Base-by-base conservation (phyloP, 2,113 vertebrate species). In the Ia io region DNA sequence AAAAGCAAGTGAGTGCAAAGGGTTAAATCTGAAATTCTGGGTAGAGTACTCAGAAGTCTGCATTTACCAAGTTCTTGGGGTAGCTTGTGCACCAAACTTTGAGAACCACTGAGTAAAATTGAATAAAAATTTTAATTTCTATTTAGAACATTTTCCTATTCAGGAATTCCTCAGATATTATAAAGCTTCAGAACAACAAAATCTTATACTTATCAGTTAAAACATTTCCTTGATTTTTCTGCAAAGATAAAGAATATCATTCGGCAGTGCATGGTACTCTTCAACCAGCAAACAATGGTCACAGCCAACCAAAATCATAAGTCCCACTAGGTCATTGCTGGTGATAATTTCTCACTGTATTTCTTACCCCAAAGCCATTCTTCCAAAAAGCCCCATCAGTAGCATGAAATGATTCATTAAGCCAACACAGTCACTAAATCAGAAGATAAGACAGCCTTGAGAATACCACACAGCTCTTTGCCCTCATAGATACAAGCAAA, bases 81-180 rank as follows among this genome's bases (percentile, higher is more conserved):
- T 12, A n/a, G 23, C 7, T 49, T n/a, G 20, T 9, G 16, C 16
- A 16, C 76, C 47, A 40, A 76, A 77, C 25, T 32, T 61, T 40
- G 49, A 69, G 37, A 86, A 63, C 20, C 84, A 44, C 0, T 86
- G 28, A 76, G 80, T 61, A 28, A 82, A 65, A 35, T 9, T 82
- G 30, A 89, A 0, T 87, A 93, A 53, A 94, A 88, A 12, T 86
- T 90, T 95, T 49, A 49, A 92, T 91, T 97, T 95, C 91, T 89
- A 35, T 83, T 88, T 76, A 79, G 84, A 63, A 73, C 11, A 78
- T 51, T 92, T 93, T 74, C 77, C 86, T 91, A 94, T 90, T 93
- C 88, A 69, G 76, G 82, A 97, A 89, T 96, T 92, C 47, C 47
- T 37, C n/a, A 30, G 76, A 56, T 12, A 84, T 91, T 23, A 42